phyloP scores from a whole-genome alignment of 2,888 invertebrate genomes.

The Noctua fimbriata region DNA sequence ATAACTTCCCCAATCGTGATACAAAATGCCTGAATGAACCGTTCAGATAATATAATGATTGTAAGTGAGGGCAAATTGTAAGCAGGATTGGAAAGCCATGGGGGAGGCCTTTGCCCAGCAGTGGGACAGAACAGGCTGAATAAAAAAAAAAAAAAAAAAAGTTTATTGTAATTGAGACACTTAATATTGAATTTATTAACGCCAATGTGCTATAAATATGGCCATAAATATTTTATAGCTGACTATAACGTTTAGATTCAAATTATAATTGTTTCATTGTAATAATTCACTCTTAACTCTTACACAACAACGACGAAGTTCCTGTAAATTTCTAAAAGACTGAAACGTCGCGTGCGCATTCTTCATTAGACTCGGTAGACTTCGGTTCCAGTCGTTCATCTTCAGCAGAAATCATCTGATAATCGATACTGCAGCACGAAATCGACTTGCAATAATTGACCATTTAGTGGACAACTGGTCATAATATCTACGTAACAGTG shows the following conservation, averaged over 20 bases:
- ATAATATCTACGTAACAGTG: background rate
- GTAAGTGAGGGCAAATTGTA: too few species aligned
- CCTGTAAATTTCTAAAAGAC: slow-evolving; percentile 42
- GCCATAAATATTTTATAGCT: slow-evolving; percentile 17
- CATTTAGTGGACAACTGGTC: slow-evolving; percentile 13
- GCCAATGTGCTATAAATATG: slow-evolving; percentile 17
- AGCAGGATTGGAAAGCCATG: too few species aligned
- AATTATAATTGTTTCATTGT: background rate
- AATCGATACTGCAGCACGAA: slow-evolving; percentile 67
- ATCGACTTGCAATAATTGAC: slow-evolving; percentile 14
- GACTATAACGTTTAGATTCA: slow-evolving; percentile 16
- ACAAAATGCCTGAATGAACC: background rate
- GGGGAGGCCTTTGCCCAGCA: too few species aligned
- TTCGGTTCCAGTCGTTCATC: slow-evolving; percentile 53
- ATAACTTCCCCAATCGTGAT: background rate
- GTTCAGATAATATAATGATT: slow-evolving; percentile 18
- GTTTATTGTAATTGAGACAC: slow-evolving; percentile 16
- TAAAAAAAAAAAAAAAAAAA: too few species aligned
- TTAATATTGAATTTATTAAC: slow-evolving; percentile 17
- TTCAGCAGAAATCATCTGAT: slow-evolving; percentile 60
- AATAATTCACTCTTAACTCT: slow-evolving; percentile 32
- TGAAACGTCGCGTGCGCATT: slow-evolving; percentile 51
- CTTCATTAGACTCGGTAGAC: slow-evolving; percentile 19
- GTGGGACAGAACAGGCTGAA: too few species aligned
- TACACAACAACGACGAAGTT: slow-evolving; percentile 28